These are phyloP conservation scores for Melanotaenia boesemani DNA, from an alignment of 2,797 vertebrate genomes.

Conservation along the genomic window DNA sequence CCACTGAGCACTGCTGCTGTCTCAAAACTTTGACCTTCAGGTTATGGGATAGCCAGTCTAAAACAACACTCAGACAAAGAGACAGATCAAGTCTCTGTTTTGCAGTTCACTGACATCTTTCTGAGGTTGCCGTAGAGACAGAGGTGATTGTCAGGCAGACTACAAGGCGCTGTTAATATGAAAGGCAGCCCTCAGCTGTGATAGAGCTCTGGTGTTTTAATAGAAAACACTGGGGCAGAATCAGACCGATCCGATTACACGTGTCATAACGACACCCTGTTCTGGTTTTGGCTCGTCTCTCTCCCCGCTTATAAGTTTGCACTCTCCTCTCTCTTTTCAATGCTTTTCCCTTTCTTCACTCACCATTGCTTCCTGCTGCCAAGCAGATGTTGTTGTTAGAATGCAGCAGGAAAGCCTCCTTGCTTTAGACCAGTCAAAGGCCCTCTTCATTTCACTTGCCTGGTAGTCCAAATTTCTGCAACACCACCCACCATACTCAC, in stretches of 20 bases:
- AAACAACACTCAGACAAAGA: slow-evolving; percentile 27
- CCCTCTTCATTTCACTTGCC: slow-evolving; percentile 61
- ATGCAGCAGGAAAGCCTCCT: slow-evolving; percentile 58
- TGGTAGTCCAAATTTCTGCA: slow-evolving; percentile 55
- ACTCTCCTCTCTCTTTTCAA: slow-evolving; percentile 47
- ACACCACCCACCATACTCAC: slow-evolving; percentile 56
- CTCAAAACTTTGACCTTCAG: slow-evolving; percentile 51
- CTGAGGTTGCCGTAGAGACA: slow-evolving; percentile 50
- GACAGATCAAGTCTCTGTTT: slow-evolving; percentile 35
- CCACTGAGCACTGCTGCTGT: slow-evolving; percentile 22
- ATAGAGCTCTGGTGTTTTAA: slow-evolving; percentile 62
- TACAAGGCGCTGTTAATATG: slow-evolving; percentile 56
- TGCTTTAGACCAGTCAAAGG: slow-evolving; percentile 68
- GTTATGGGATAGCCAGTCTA: slow-evolving; percentile 30
- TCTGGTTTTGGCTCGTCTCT: slow-evolving; percentile 46
- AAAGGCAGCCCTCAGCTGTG: slow-evolving; percentile 58
- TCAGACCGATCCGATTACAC: slow-evolving; percentile 56
- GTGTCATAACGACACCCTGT: slow-evolving; percentile 73
- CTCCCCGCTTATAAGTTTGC: slow-evolving; percentile 47
- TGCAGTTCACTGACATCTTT: slow-evolving; percentile 30
- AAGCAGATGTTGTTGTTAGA: slow-evolving; percentile 77
- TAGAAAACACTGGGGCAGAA: slow-evolving; percentile 63
- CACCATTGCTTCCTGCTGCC: slow-evolving; percentile 60
- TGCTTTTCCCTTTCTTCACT: slow-evolving; percentile 57
- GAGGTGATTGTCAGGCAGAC: slow-evolving; percentile 65